phyloP scores from a whole-genome alignment of 1,140 invertebrate genomes.

The Dysdera silvatica region DNA sequence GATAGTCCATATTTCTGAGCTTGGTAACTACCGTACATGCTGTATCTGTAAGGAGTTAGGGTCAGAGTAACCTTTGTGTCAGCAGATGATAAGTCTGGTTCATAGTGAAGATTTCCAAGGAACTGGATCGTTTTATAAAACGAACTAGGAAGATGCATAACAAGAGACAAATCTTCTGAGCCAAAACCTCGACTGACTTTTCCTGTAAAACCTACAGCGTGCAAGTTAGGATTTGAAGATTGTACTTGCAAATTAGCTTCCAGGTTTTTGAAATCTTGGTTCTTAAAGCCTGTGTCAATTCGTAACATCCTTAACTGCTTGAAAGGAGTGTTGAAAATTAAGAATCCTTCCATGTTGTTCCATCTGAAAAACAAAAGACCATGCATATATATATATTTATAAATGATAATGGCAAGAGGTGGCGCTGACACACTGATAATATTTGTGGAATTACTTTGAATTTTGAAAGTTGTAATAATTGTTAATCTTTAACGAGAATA shows the following conservation, averaged over 20 bases:
- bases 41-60: slow-evolving; percentile 8
- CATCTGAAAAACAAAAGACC: slow-evolving; percentile 15
- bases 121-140: slow-evolving; percentile 9
- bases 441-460: no score
- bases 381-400: no score
- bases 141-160: slow-evolving; percentile 7
- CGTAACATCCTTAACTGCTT: slow-evolving; percentile 30
- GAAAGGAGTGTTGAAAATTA: slow-evolving; percentile 36
- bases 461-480: no score
- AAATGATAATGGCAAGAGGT: no score
- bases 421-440: no score
- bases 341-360: slow-evolving; percentile 34
- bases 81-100: background rate
- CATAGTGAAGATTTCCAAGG: slow-evolving; percentile 11
- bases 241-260: slow-evolving; percentile 30
- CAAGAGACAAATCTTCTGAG: slow-evolving; percentile 29
- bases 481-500: no score
- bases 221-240: slow-evolving; percentile 27
- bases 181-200: slow-evolving; percentile 21
- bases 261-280: slow-evolving; percentile 26
- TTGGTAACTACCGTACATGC: slow-evolving; percentile 11
- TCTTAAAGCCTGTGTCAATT: slow-evolving; percentile 27
- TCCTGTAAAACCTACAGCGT: slow-evolving; percentile 9
- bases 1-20: slow-evolving; percentile 10
- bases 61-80: slow-evolving; percentile 20